phyloP scores from a whole-genome alignment of 2,888 invertebrate species.

The Agrochola macilenta region DNA sequence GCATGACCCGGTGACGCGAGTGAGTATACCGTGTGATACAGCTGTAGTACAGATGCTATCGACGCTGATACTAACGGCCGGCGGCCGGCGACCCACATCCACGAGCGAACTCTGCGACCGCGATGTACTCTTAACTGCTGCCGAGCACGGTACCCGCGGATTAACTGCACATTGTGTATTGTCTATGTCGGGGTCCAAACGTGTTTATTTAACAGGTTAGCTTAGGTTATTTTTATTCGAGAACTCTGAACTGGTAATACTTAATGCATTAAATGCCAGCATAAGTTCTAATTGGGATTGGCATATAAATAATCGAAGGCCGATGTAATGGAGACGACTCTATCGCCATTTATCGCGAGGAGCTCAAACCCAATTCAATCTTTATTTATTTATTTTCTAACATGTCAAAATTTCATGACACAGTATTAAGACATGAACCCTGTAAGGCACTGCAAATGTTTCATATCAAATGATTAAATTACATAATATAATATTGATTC shows the following conservation, averaged over 20 bases:
- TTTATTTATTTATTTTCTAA: not conserved
- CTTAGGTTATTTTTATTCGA: not conserved
- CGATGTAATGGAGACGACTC: not conserved
- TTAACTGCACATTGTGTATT: not conserved
- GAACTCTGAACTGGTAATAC: not conserved
- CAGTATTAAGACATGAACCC: too few species aligned
- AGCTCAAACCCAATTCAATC: constrained; percentile 16
- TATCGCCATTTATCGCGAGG: constrained; percentile 5
- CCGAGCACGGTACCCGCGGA: not conserved
- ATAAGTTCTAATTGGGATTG: not conserved
- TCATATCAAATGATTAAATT: too few species aligned
- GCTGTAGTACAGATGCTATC: constrained; percentile 2
- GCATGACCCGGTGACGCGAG: not conserved
- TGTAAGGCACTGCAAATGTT: too few species aligned
- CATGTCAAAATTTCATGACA: too few species aligned
- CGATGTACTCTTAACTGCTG: not conserved
- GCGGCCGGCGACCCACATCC: constrained; percentile 6
- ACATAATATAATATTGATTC: too few species aligned
- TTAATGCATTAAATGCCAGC: not conserved
- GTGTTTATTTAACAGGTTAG: not conserved
- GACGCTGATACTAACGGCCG: not conserved
- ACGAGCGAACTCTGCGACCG: not conserved
- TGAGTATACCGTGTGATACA: not conserved
- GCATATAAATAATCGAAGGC: constrained; percentile 3
- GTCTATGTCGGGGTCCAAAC: not conserved